phyloP scores from a whole-genome alignment of 2,797 vertebrate genomes.

The Prunella strophiata region DNA sequence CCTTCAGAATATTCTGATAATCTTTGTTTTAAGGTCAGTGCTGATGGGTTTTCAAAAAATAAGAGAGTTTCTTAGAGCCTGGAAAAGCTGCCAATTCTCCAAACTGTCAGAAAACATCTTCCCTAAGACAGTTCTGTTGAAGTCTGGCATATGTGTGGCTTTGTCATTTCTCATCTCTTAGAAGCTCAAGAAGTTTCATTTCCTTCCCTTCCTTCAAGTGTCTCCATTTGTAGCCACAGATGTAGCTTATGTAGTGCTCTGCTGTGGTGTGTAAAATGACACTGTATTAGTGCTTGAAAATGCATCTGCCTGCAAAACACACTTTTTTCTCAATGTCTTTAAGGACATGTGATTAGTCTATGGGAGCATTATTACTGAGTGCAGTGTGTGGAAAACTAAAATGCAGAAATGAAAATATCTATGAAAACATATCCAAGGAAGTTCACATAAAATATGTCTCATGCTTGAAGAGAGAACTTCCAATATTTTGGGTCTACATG shows the following conservation, averaged over 20 bases:
- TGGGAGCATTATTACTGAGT: not conserved
- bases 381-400: not conserved
- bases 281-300: not conserved
- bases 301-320: not conserved
- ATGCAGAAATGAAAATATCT: not conserved
- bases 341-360: not conserved
- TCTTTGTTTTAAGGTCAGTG: conserved; percentile 6
- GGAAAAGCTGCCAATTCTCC: conserved; percentile 1
- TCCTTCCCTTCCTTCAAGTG: not conserved
- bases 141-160: not conserved
- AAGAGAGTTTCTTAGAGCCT: not conserved
- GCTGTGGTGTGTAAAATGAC: not conserved
- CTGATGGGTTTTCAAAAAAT: not conserved
- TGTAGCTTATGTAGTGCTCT: not conserved
- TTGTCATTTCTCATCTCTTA: conserved; percentile 28
- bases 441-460: not conserved
- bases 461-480: not conserved
- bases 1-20: not conserved
- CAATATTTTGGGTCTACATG: not conserved
- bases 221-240: not conserved
- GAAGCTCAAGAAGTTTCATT: not conserved
- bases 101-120: not conserved
- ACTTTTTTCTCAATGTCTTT: not conserved
- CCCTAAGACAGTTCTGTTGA: not conserved
- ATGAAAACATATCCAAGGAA: not conserved